Conservation (phyloP, 2,113 vertebrate genomes). For the Copsychus sechellarum region DNA sequence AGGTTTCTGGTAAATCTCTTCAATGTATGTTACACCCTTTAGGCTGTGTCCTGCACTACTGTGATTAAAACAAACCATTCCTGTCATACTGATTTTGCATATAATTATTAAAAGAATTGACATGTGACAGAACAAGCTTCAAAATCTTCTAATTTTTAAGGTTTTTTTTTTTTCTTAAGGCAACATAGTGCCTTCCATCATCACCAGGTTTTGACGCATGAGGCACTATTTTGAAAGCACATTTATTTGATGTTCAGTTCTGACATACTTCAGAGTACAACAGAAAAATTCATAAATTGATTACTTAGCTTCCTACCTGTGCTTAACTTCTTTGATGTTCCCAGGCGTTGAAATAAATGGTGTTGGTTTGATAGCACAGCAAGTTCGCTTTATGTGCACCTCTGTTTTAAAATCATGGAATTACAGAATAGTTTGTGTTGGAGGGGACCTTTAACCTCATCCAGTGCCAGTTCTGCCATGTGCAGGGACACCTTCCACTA, state of each 20-base stretch:
- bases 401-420: background rate
- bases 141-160: background rate
- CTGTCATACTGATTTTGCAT: constrained; percentile 19
- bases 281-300: background rate
- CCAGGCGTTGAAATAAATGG: background rate
- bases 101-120: constrained; percentile 8
- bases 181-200: background rate
- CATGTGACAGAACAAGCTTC: background rate
- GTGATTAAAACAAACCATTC: constrained; percentile 48
- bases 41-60: constrained; percentile 10
- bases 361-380: background rate
- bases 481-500: background rate
- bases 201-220: background rate
- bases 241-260: background rate
- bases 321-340: constrained; percentile 1
- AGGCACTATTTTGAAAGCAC: background rate
- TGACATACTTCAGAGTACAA: background rate
- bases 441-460: background rate
- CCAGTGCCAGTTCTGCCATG: background rate
- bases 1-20: constrained; percentile 43
- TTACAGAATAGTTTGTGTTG: background rate
- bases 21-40: background rate
- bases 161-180: background rate
- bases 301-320: background rate
- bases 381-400: background rate